Conservation (phyloP, 2,113 vertebrate genomes). For the Tapirus terrestris region DNA sequence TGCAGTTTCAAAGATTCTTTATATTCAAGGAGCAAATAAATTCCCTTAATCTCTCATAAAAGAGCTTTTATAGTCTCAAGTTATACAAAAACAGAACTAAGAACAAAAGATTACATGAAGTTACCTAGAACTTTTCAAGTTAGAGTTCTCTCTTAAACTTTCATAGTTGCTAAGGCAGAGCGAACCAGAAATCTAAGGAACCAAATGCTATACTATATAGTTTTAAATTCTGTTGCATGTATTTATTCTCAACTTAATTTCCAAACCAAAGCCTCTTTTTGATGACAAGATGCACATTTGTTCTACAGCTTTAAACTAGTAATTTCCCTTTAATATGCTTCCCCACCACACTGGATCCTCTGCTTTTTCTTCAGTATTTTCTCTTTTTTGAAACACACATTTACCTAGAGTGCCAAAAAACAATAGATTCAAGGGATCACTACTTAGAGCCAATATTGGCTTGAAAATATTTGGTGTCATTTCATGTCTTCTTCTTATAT, state of each 20-base stretch:
- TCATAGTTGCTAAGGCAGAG: not conserved
- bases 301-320: not conserved
- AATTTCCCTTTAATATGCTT: not conserved
- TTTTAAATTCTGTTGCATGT: not conserved
- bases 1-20: conserved; percentile 56
- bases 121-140: not conserved
- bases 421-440: not conserved
- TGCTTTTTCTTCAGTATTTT: not conserved
- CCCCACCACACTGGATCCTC: fast-evolving
- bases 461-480: not conserved
- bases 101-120: conserved; percentile 24
- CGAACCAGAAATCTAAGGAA: not conserved
- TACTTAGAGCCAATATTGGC: not conserved
- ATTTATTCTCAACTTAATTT: not conserved
- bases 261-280: not conserved
- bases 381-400: not conserved
- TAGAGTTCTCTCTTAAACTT: not conserved
- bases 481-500: not conserved
- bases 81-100: conserved; percentile 62
- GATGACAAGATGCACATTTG: not conserved
- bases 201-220: fast-evolving
- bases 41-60: conserved; percentile 78
- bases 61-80: conserved; percentile 59
- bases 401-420: not conserved
- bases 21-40: conserved; percentile 39